Conservation (phyloP, 1,140 invertebrate genomes). For the Zophobas atratus region DNA sequence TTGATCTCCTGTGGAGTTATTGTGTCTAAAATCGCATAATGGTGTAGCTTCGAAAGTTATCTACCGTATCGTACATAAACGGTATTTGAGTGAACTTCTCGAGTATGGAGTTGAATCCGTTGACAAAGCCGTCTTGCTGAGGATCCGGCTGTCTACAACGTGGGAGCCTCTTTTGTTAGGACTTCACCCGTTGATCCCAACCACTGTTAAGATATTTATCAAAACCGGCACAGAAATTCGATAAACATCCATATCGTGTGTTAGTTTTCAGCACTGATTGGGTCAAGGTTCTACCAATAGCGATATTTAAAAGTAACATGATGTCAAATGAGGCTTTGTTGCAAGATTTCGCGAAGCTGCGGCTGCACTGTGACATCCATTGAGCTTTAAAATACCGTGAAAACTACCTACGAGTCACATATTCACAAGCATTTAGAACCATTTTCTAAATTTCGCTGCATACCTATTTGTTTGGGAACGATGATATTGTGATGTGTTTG, state of each 20-base stretch:
- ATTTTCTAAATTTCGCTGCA: no score
- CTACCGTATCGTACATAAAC: conserved; percentile 14
- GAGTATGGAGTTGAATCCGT: conserved; percentile 27
- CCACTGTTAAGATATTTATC: conserved; percentile 48
- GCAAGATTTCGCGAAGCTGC: no score
- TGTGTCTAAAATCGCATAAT: conserved; percentile 36
- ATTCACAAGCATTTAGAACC: no score
- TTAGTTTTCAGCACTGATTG: no score
- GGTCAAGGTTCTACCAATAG: no score
- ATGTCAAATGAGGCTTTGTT: no score
- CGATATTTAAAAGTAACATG: no score
- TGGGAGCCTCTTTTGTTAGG: conserved; percentile 43
- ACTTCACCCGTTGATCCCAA: conserved; percentile 34
- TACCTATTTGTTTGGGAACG: not conserved
- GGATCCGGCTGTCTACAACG: conserved; percentile 26
- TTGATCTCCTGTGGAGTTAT: conserved; percentile 24
- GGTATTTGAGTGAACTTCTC: conserved; percentile 21
- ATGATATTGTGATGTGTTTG: not conserved
- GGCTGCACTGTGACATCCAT: no score
- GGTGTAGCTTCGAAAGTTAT: conserved; percentile 16
- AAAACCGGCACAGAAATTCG: conserved; percentile 21
- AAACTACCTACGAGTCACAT: no score
- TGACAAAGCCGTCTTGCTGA: conserved; percentile 33
- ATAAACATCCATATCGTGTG: conserved; percentile 14
- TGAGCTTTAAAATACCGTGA: no score